Evolutionary conservation across 2,888 invertebrate genomes (phyloP).

Genomic region (Chrysomela aeneicollis): DNA sequence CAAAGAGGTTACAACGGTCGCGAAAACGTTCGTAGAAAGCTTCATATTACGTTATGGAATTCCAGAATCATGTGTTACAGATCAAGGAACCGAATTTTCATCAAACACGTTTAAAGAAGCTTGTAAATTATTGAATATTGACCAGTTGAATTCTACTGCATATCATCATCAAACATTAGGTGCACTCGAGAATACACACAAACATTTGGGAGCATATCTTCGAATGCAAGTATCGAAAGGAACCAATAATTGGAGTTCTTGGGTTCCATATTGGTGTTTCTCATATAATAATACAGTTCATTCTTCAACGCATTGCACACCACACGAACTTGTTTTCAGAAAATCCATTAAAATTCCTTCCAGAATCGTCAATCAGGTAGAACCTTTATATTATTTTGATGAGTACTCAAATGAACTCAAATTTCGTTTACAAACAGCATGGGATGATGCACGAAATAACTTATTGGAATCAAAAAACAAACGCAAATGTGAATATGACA

Average conservation of each 20-base stretch:
- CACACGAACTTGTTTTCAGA: conserved; percentile 21
- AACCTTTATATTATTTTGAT: conserved; percentile 31
- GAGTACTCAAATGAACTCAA: conserved; percentile 28
- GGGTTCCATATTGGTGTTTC: conserved; percentile 26
- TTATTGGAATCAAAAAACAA: conserved; percentile 24
- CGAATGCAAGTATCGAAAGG: conserved; percentile 30
- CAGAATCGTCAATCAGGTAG: conserved; percentile 6
- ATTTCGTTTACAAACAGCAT: conserved; percentile 27
- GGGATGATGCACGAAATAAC: conserved; percentile 27
- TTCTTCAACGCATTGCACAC: conserved; percentile 14
- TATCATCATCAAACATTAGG: conserved; percentile 33
- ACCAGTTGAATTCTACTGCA: conserved; percentile 25
- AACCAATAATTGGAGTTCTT: conserved; percentile 17
- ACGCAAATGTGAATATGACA: conserved; percentile 14
- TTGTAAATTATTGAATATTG: conserved; percentile 31
- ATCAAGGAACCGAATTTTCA: conserved; percentile 28
- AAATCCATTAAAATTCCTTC: conserved; percentile 17
- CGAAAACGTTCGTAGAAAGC: conserved; percentile 2
- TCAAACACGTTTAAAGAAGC: conserved; percentile 25
- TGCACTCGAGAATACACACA: conserved; percentile 33
- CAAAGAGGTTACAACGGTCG: not conserved
- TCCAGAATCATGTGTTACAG: conserved; percentile 29
- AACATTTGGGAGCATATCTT: conserved; percentile 28
- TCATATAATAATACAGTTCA: conserved; percentile 27
- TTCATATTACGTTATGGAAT: conserved; percentile 26